Base-by-base conservation (phyloP, 1,140 invertebrate genomes). In the Orius insidiosus region DNA sequence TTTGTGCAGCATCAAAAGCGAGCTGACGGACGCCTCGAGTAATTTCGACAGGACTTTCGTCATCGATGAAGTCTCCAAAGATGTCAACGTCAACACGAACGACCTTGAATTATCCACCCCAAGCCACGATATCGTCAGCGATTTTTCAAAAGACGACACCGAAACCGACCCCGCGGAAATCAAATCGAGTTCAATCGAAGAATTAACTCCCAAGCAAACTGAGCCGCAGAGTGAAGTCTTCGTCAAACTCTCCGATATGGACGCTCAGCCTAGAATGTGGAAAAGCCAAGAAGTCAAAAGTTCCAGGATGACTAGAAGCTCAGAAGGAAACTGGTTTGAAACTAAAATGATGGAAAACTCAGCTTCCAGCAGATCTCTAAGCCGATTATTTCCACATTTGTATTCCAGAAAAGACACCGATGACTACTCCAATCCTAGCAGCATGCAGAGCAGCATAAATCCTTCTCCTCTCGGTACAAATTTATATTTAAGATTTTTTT, bases 241-340 rank as follows among this genome's bases (percentile, higher is more conserved):
- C 50, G 72, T 73, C 0, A 65, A 67, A 47, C 56, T 72, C 2
- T 73, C 72, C 3, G 72, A 75, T 53, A 60, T 74, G 52, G 71
- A 74, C 49, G 16, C 14, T 43, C 19, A 24, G 11, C 41, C 41
- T n/a, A 30, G 24, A 24, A 24, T 24, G 31, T 16, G 41, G 18
- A 11, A 24, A 43, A 31, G 24, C 30, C 31, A 30, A 30, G 41
- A 30, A 43, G 24, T 43, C 41, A 11, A 56, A 53, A 51, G 51
- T 45, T 13, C 45, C 54, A 0, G 66, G 1, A 66, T 68, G 63
- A 64, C 61, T 24, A 63, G 55, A 31, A 68, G 62, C 24, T 43
- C 41, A 2, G 75, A 77, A 52, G 74, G 70, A 38, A 74, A 73
- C 5, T 74, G 71, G 70, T 68, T 74, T 37, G 71, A 74, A 42